Evolutionary conservation across 35 echinoderm and acorn worm species (phyloP), one percentile per base, ranked within the genome.

Genomic region (Holothuria glaberrima): DNA sequence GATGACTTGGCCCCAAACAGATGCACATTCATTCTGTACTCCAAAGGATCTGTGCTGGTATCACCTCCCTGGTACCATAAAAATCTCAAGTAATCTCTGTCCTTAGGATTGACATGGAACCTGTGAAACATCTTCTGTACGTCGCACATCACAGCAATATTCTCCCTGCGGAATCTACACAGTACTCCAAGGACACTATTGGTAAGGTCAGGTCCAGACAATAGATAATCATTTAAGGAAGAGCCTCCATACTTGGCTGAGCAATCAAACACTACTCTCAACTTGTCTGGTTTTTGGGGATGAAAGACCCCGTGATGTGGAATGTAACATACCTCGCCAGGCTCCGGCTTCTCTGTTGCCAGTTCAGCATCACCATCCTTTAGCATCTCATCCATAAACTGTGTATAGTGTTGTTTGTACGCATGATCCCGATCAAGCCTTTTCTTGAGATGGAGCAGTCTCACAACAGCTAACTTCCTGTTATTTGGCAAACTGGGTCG

Each of bases 1-100:
- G 94, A 95, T 20, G 94, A 95, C 16, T 44, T 82, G 28, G 94
- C 94, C 22, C 93, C 93, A 52, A 94, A 92, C 0, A 95, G 75
- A 30, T 91, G 89, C 25, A 95, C 90, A 48, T 45, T 89, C 90
- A 89, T 91, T 14, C 73, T 57, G 66, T 89, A 95, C 17, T 84
- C 93, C 16, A 59, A 22, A 27, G 89, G 93, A n/a, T 82, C n/a
- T 21, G 28, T 87, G 31, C 34, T 35, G 13, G 77, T 88, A 24
- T 95, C 83, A 24, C 78, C 68, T 0, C 36, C 63, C 20, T 82
- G 24, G 54, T 89, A 91, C 93, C 93, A 91, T 50, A 91, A 34
- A 46, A 94, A 92, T 48, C 90, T 29, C 20, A 94, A 60, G 33
- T 59, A 94, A n/a, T 94, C 81, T 33, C 70, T 31, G 59, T 94